Conservation (phyloP, 2,888 invertebrate genomes). For the Abrostola tripartita region DNA sequence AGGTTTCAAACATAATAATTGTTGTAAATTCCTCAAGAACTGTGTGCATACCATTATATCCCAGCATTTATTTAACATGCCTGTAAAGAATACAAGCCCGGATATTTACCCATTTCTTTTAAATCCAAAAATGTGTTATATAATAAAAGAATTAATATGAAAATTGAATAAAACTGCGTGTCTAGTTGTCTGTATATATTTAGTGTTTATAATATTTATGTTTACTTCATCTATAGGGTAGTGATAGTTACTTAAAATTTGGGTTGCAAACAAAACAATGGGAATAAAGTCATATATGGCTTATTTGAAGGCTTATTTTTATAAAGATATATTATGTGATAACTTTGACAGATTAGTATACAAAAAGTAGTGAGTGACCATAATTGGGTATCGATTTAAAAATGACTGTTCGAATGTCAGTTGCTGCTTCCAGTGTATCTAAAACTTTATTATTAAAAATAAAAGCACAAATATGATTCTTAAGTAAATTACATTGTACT, state of each 20-base stretch:
- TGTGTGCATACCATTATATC: background rate
- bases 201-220: slow-evolving; percentile 5
- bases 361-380: too few species aligned
- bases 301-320: background rate
- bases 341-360: too few species aligned
- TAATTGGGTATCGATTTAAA: too few species aligned
- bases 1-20: too few species aligned
- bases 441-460: background rate
- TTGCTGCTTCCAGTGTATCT: background rate
- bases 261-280: background rate
- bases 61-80: slow-evolving; percentile 32
- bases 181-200: slow-evolving; percentile 8
- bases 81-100: slow-evolving; percentile 6
- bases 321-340: too few species aligned
- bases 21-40: too few species aligned
- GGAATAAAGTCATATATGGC: background rate
- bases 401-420: too few species aligned
- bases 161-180: slow-evolving; percentile 1
- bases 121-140: background rate
- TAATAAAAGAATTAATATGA: background rate
- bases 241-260: background rate
- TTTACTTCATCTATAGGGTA: slow-evolving; percentile 2
- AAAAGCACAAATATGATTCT: background rate
- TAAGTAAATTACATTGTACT: background rate
- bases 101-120: background rate